phyloP scores from a whole-genome alignment of 1,140 invertebrate genomes.

The Caenorhabditis latens region DNA sequence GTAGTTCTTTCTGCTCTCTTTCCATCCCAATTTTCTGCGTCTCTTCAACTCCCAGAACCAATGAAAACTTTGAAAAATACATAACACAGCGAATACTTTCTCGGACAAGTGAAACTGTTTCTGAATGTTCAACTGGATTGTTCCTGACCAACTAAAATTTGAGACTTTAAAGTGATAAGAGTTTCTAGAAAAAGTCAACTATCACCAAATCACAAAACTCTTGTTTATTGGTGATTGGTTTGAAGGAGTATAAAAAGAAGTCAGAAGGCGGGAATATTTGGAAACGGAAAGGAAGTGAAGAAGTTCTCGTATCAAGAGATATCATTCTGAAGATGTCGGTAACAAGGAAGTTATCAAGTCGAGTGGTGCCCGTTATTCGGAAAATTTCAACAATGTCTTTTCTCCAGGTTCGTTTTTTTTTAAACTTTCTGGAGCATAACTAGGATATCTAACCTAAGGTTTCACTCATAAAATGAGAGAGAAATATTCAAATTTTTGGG shows the following conservation, averaged over 20 bases:
- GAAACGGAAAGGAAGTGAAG: background rate
- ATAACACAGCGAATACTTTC: background rate
- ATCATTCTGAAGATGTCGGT: background rate
- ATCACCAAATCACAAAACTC: background rate
- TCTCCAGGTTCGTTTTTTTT: background rate
- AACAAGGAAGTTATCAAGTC: slow-evolving; percentile 16
- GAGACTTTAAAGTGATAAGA: slow-evolving; percentile 19
- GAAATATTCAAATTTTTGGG: too few species aligned
- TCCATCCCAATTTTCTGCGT: background rate
- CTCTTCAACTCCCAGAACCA: background rate
- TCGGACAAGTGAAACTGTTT: slow-evolving; percentile 1
- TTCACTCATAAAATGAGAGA: background rate
- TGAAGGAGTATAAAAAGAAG: background rate
- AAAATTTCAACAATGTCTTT: slow-evolving; percentile 46
- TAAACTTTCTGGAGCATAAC: background rate
- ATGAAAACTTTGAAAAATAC: background rate
- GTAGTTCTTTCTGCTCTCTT: too few species aligned
- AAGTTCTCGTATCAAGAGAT: too few species aligned
- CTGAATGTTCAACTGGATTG: background rate
- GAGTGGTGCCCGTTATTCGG: background rate
- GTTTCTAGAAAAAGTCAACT: background rate
- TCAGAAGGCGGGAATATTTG: background rate
- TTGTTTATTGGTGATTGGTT: slow-evolving; percentile 44
- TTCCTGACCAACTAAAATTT: background rate
- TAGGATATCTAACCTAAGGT: too few species aligned